Conservation (phyloP, 2,888 invertebrate species). For the Drosophila recens region DNA sequence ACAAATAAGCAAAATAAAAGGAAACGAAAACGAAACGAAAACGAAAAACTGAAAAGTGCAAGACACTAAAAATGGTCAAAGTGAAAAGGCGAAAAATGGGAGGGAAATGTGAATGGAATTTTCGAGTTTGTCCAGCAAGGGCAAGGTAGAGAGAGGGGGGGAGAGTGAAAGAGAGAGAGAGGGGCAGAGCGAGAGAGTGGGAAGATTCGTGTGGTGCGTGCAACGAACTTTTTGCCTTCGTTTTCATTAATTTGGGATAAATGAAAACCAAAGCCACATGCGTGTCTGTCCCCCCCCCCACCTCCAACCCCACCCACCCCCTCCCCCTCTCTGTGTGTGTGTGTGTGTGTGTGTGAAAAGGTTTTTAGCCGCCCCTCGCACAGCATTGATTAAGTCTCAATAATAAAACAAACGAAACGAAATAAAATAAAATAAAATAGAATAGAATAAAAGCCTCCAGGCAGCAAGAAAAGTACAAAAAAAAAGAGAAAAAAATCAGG, state of each 20-base stretch:
- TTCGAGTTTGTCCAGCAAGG: constrained; percentile 18
- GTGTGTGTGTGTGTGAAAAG: constrained; percentile 45
- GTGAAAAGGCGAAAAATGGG: not conserved
- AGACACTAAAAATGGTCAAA: constrained; percentile 45
- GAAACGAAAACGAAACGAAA: not conserved
- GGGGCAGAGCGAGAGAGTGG: not conserved
- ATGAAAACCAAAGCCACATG: constrained; percentile 81
- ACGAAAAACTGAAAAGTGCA: constrained; percentile 53
- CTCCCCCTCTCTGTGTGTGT: not conserved
- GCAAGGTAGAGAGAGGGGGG: not conserved
- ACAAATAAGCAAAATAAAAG: constrained; percentile 23
- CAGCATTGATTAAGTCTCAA: constrained; percentile 68
- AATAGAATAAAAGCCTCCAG: constrained; percentile 39
- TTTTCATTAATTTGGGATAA: constrained; percentile 84
- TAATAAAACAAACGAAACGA: constrained; percentile 68
- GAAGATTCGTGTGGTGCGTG: constrained; percentile 35
- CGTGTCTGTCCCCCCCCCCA: constrained; percentile 36
- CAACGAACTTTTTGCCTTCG: constrained; percentile 60
- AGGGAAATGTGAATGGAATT: constrained; percentile 18
- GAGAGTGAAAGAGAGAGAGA: not conserved
- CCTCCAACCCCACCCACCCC: not conserved
- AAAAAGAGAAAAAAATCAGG: constrained; percentile 5
- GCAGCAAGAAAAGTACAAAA: constrained; percentile 21
- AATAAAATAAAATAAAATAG: constrained; percentile 43
- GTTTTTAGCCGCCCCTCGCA: constrained; percentile 29